A percentile compares a stretch with the other conserved stretches of the same genome.
These are phyloP conservation scores for Tenthredo scrophulariae DNA, from an alignment of 2,888 invertebrate genomes.

Conservation along the genomic window DNA sequence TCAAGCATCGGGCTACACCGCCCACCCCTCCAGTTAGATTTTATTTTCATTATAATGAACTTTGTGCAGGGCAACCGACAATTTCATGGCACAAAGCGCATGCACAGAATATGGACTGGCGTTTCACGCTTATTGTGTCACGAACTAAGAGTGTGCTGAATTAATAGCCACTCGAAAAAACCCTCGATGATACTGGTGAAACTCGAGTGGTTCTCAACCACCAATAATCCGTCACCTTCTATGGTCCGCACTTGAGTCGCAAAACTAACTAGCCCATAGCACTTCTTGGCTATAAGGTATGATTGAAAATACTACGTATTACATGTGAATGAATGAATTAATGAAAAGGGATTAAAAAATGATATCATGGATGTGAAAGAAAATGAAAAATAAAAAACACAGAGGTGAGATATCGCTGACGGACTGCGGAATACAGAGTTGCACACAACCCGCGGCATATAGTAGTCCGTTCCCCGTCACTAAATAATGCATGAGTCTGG, in stretches of 20 bases:
- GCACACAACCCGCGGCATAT: background rate
- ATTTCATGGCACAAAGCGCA: slow-evolving; percentile 67
- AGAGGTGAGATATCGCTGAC: background rate
- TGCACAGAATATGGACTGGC: slow-evolving; percentile 74
- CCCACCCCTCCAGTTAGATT: background rate
- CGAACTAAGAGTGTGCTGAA: slow-evolving; percentile 73
- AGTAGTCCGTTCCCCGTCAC: slow-evolving; percentile 63
- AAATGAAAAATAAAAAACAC: background rate
- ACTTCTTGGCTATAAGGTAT: too few species aligned
- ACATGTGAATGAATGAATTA: background rate
- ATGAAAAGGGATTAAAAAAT: background rate
- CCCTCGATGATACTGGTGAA: slow-evolving; percentile 58
- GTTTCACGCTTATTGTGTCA: slow-evolving; percentile 75
- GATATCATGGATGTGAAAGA: background rate
- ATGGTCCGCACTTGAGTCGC: too few species aligned
- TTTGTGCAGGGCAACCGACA: slow-evolving; percentile 63
- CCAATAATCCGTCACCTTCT: background rate
- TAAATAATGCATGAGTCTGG: slow-evolving; percentile 74
- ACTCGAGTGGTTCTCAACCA: slow-evolving; percentile 38
- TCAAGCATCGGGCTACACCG: background rate
- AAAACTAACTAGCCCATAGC: background rate
- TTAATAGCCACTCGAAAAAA: slow-evolving; percentile 73
- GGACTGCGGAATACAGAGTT: background rate
- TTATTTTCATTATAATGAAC: slow-evolving; percentile 22
- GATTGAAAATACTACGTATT: background rate